Base-by-base conservation (phyloP, 2,888 invertebrate genomes). In the Matsumyia berberina region DNA sequence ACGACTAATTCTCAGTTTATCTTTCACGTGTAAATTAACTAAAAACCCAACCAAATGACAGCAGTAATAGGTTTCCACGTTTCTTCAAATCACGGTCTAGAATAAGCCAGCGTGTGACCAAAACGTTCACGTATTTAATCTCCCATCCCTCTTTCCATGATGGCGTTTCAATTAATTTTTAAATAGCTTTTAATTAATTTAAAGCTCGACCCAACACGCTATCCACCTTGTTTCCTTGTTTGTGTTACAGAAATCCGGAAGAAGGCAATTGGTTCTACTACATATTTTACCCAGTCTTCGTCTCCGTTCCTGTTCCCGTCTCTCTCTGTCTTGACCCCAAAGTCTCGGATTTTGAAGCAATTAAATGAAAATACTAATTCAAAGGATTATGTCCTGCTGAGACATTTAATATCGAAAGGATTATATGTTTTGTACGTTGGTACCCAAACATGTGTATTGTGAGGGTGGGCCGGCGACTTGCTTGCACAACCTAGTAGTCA, bases 321-420 rank as follows among this genome's bases (percentile, higher is more conserved):
- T 24, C 7, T 53, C 2, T 35, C 17, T 46, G 37, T 60, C 35
- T 58, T 53, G 70, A 72, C 64, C n/a, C 70, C 49, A 73, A 83
- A 83, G 78, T 78, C 73, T 85, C 46, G 74, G 70, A 80, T 83
- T 85, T 80, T 66, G 79, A 74, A 80, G 80, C 80, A 85, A 85
- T 85, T 85, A 85, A 80, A 80, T 85, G 85, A 80, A 83, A 85
- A 85, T 76, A 85, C 85, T 85, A 85, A 80, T 85, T 85, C 66
- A 80, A 70, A 85, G 80, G 85, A 85, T 85, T 85, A 80, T 80
- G 80, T 66, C 85, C 86, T 86, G 87, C 83, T 87, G 86, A 87
- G 87, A 86, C 86, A 83, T 87, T 87, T 86, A 86, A 87, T 86
- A 87, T 86, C 80, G 83, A 73, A 86, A 77, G 86, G 87, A 87